These are phyloP conservation scores for Heteromurus nitidus DNA, from an alignment of 2,888 invertebrate species.

Conservation along the genomic window DNA sequence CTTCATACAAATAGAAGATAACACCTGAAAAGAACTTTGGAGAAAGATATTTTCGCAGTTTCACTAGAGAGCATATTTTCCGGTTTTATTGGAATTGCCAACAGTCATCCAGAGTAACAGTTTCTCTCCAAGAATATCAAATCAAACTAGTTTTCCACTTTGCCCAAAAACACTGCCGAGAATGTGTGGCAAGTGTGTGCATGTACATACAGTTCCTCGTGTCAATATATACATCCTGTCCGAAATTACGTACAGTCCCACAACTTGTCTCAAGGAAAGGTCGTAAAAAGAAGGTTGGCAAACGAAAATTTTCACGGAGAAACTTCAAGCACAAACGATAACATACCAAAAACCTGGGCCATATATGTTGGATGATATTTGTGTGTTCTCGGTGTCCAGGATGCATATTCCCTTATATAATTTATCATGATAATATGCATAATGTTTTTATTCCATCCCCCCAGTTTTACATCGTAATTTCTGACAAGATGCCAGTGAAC, in stretches of 20 bases:
- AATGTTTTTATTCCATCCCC: not conserved
- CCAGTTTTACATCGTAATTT: not conserved
- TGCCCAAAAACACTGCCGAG: too few relatives aligned
- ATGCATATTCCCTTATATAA: too few relatives aligned
- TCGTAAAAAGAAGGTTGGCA: slow-evolving; percentile 4
- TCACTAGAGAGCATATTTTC: not conserved
- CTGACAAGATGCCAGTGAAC: not conserved
- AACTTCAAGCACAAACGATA: not conserved
- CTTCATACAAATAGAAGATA: not conserved
- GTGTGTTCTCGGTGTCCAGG: too few relatives aligned
- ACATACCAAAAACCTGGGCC: not conserved
- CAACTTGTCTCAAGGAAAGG: not conserved
- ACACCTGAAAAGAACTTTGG: not conserved
- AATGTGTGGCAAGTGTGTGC: too few relatives aligned
- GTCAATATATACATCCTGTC: too few relatives aligned
- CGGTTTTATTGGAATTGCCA: not conserved
- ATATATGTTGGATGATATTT: not conserved
- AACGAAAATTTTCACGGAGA: not conserved
- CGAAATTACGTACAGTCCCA: too few relatives aligned
- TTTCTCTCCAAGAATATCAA: slow-evolving; percentile 6
- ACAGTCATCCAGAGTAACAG: not conserved
- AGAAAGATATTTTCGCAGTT: not conserved
- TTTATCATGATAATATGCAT: not conserved
- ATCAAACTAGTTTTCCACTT: slow-evolving; percentile 1
- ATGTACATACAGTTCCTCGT: too few relatives aligned